These are phyloP conservation scores for Muscicapa comitata DNA, from an alignment of 2,797 vertebrate genomes.

Conservation along the genomic window DNA sequence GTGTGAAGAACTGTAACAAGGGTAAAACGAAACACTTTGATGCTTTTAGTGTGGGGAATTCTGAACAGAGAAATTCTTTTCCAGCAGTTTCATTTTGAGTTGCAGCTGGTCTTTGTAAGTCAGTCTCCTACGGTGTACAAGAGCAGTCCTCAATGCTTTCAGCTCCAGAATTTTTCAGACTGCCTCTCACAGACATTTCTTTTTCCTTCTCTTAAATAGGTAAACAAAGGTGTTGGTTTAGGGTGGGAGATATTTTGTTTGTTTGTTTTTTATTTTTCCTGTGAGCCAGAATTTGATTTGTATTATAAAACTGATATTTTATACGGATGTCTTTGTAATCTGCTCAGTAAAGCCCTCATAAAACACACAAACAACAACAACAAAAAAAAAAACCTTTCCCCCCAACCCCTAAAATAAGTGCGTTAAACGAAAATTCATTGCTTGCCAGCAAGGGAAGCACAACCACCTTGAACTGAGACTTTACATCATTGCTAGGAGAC, in stretches of 20 bases:
- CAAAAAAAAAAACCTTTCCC: rapidly evolving
- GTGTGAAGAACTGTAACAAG: neutral
- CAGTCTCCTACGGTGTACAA: neutral
- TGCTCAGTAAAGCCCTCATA: neutral
- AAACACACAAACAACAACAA: neutral
- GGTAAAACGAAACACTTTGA: neutral
- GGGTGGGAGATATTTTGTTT: neutral
- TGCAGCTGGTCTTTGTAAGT: neutral
- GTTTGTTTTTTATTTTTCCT: neutral
- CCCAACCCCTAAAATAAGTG: neutral
- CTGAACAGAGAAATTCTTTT: neutral
- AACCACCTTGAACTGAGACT: neutral
- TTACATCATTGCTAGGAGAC: neutral
- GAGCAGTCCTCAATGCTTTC: neutral
- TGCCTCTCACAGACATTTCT: neutral
- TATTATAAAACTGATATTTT: neutral
- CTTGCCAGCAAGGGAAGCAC: neutral
- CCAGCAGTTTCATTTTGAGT: neutral
- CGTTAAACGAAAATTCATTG: neutral
- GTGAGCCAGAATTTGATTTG: neutral
- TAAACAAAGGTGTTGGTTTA: neutral
- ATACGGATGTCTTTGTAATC: neutral
- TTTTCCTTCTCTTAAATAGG: neutral
- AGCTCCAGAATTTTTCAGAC: neutral
- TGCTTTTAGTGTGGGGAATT: neutral